Conservation (phyloP, 2,888 invertebrate species). For the Stenurella melanura region DNA sequence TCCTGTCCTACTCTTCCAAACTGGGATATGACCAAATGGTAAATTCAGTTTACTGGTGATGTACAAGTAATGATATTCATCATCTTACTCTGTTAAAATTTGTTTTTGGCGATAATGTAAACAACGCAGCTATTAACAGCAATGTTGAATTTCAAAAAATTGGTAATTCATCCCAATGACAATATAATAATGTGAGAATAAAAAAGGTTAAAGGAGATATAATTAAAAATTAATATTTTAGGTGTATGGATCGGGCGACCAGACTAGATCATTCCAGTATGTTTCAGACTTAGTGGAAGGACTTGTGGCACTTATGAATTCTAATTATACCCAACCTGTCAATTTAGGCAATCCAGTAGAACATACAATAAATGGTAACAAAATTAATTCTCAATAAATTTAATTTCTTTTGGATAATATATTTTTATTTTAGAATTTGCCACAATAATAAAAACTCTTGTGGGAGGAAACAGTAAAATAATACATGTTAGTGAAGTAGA, state of each 20-base stretch:
- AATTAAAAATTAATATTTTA: constrained; percentile 70
- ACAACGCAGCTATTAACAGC: too few relatives aligned
- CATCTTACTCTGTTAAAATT: too few relatives aligned
- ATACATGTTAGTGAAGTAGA: constrained; percentile 89
- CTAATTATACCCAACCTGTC: constrained; percentile 93
- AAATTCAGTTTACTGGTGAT: too few relatives aligned
- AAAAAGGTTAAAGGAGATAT: too few relatives aligned
- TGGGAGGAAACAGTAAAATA: constrained; percentile 91
- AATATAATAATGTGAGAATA: too few relatives aligned
- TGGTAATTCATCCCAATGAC: too few relatives aligned
- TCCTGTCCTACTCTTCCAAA: too few relatives aligned
- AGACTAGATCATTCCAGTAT: constrained; percentile 98
- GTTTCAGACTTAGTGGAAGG: constrained; percentile 98
- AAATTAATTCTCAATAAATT: neutral
- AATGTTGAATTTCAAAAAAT: too few relatives aligned
- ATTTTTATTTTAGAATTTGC: constrained; percentile 84
- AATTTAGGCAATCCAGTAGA: constrained; percentile 99
- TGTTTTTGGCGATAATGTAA: too few relatives aligned
- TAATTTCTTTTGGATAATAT: neutral
- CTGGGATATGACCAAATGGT: too few relatives aligned
- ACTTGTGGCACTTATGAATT: constrained; percentile 92
- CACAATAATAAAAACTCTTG: constrained; percentile 86
- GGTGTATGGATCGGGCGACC: constrained; percentile 91
- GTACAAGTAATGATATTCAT: too few relatives aligned
- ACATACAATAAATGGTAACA: constrained; percentile 90